Conservation (phyloP, 2,888 invertebrate species). For the Chouioia cunea region DNA sequence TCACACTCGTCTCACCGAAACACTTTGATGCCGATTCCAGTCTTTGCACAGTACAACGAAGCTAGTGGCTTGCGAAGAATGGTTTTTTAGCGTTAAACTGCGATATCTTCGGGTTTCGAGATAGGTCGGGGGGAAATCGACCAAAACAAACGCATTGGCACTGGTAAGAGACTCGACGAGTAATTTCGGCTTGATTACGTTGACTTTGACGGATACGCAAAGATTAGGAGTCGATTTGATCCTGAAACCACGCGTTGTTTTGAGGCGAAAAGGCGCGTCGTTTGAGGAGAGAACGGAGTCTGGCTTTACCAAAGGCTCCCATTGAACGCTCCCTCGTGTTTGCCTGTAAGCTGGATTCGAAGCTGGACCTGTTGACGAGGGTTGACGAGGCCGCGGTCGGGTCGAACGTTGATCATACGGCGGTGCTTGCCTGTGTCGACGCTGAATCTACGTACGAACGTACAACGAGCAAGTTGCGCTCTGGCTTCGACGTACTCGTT, state of each 20-base stretch:
- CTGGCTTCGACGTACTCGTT: too few relatives aligned
- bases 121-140: conserved; percentile 67
- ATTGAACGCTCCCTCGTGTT: conserved; percentile 61
- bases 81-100: conserved; percentile 66
- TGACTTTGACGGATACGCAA: conserved; percentile 52
- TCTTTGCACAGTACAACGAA: conserved; percentile 59
- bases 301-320: conserved; percentile 67
- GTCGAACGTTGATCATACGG: conserved; percentile 65
- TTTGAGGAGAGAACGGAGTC: neutral
- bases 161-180: conserved; percentile 63
- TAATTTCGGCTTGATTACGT: conserved; percentile 63
- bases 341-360: conserved; percentile 64
- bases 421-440: conserved; percentile 68
- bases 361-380: conserved; percentile 55
- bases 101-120: conserved; percentile 62
- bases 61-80: conserved; percentile 64
- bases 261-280: neutral
- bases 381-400: conserved; percentile 64
- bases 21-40: too few relatives aligned
- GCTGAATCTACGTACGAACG: conserved; percentile 56
- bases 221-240: conserved; percentile 57
- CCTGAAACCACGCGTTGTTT: conserved; percentile 44
- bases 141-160: conserved; percentile 64
- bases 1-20: too few relatives aligned
- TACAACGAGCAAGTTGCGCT: too few relatives aligned